These are phyloP conservation scores for Tetranychus cinnabarinus DNA, from an alignment of 1,140 invertebrate genomes.

Conservation along the genomic window DNA sequence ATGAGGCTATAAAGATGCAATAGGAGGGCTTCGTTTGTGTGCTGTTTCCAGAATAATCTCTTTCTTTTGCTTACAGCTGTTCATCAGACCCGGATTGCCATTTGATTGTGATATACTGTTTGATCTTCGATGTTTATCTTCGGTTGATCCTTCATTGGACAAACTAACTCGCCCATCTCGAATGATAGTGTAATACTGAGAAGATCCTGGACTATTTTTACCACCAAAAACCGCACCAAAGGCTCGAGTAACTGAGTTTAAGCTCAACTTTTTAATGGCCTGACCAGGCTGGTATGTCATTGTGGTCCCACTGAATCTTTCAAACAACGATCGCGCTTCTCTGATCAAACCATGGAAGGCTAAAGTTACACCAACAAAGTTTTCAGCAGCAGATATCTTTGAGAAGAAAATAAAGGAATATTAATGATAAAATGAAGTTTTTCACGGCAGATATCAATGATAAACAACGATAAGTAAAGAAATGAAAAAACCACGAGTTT, in stretches of 20 bases:
- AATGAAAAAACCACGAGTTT: background rate
- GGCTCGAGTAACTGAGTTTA: constrained; percentile 2
- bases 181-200: background rate
- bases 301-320: background rate
- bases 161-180: background rate
- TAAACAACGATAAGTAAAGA: background rate
- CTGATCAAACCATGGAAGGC: constrained; percentile 1
- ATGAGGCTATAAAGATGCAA: background rate
- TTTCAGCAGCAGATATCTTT: constrained; percentile 4
- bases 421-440: background rate
- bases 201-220: background rate
- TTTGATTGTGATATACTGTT: no score
- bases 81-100: background rate
- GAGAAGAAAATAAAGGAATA: background rate
- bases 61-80: background rate
- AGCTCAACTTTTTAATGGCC: constrained; percentile 1
- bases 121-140: background rate
- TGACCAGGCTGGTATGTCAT: background rate
- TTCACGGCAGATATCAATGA: background rate
- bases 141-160: background rate
- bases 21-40: background rate
- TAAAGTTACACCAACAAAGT: constrained; percentile 1
- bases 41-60: background rate
- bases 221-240: constrained; percentile 2
- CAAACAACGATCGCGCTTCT: background rate